Evolutionary conservation across 2,888 invertebrate genomes (phyloP), one percentile per base, ranked within the genome.

Genomic region (Limnephilus auricula): DNA sequence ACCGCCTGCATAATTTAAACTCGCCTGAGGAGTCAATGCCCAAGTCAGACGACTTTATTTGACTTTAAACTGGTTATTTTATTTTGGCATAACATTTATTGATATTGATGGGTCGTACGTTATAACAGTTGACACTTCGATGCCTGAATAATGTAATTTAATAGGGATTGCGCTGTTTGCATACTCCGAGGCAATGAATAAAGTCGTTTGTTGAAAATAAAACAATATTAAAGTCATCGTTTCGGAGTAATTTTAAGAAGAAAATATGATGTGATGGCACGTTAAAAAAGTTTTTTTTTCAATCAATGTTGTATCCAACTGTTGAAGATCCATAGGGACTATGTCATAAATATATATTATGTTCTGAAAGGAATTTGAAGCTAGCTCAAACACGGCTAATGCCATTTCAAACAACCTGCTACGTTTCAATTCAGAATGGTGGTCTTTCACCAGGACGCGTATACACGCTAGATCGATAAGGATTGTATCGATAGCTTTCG

Each of bases 71-170:
- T 32, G 34, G 34, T 82, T 82, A 82, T 82, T 82, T 82, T 25
- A 65, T 65, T 65, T 86, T 86, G 13, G 86, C 86, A 86, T 13
- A 86, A 86, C 86, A 50, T 86, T 86, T 86, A 86, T 86, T 86
- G 30, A 50, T 86, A 86, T 86, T 86, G 86, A 86, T 86, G 86
- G 86, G 30, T 45, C 40, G 31, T 86, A 86, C 50, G 18, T 86
- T 86, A 45, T 31, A 50, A 34, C 40, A 50, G 50, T 86, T 45
- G 45, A 31, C 86, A 45, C 45, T 50, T 45, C 40, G 86, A 50
- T 50, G 50, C 86, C 86, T 45, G 50, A 86, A 86, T 86, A 45
- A 86, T 31, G 50, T 50, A 30, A 86, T 86, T 86, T 65, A 31
- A 86, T 50, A 18, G 13, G 31, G 13, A 86, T n/a, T 86, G 45